A percentile compares a stretch with the other conserved stretches of the same genome.
phyloP scores from a whole-genome alignment of 2,888 invertebrate genomes.

The Epiperipatus broadwayi region DNA sequence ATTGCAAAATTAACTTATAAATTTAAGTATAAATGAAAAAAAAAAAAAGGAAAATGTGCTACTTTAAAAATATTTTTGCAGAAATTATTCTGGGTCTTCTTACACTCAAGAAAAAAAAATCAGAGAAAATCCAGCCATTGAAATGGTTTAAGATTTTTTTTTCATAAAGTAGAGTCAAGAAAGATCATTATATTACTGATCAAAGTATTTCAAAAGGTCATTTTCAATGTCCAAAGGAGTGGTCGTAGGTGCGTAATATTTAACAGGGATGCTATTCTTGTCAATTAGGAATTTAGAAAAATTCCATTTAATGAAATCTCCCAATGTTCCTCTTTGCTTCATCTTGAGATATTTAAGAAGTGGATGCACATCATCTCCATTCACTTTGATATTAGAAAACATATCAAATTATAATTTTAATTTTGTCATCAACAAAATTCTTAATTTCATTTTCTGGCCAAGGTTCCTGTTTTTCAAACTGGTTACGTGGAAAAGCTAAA shows the following conservation, averaged over 20 bases:
- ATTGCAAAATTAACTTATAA: too few relatives aligned
- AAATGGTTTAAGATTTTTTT: too few relatives aligned
- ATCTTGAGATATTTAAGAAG: constrained; percentile 45
- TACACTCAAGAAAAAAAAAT: too few relatives aligned
- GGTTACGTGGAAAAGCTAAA: constrained; percentile 67
- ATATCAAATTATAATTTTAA: constrained; percentile 37
- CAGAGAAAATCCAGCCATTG: too few relatives aligned
- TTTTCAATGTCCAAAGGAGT: constrained; percentile 27
- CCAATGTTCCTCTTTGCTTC: constrained; percentile 37
- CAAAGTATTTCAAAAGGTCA: too few relatives aligned
- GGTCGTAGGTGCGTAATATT: constrained; percentile 42
- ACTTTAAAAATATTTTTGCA: too few relatives aligned
- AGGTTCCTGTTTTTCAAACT: constrained; percentile 59
- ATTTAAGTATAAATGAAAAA: too few relatives aligned
- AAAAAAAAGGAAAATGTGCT: too few relatives aligned
- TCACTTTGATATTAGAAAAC: constrained; percentile 45
- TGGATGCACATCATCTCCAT: constrained; percentile 45
- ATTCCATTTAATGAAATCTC: constrained; percentile 63
- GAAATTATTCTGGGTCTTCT: too few relatives aligned
- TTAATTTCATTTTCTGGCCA: constrained; percentile 47
- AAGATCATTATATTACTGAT: too few relatives aligned
- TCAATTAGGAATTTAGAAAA: constrained; percentile 69
- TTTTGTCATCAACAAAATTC: constrained; percentile 34
- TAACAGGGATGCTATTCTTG: constrained; percentile 47
- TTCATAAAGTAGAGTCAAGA: too few relatives aligned